Conservation (phyloP, 2,888 invertebrate genomes). For the Scaptomyza caliginosa region DNA sequence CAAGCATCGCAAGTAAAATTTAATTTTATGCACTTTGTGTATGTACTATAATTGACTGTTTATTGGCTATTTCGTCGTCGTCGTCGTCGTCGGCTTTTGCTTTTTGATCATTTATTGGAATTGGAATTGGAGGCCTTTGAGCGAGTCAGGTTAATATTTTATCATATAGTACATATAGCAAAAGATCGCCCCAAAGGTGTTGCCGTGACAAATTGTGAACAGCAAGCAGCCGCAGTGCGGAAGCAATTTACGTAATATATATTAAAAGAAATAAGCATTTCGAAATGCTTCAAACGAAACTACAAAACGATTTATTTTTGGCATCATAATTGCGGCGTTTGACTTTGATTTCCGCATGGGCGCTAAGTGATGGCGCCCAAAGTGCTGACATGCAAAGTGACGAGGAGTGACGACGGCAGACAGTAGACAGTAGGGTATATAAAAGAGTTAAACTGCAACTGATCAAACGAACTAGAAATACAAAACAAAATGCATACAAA, state of each 20-base stretch:
- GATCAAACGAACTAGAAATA: conserved; percentile 4
- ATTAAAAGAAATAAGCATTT: conserved; percentile 44
- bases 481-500: not conserved
- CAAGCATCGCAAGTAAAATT: conserved; percentile 56
- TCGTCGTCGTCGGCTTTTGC: conserved; percentile 56
- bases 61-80: conserved; percentile 64
- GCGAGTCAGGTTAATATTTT: conserved; percentile 56
- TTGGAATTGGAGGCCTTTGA: not conserved
- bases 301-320: conserved; percentile 36
- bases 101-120: conserved; percentile 72
- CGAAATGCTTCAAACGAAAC: conserved; percentile 4
- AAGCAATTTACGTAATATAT: conserved; percentile 66
- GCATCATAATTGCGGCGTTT: conserved; percentile 70
- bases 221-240: conserved; percentile 55
- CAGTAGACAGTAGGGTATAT: not conserved
- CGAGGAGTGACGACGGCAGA: conserved; percentile 27
- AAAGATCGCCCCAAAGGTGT: conserved; percentile 52
- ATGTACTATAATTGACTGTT: conserved; percentile 70
- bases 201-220: conserved; percentile 72
- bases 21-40: conserved; percentile 70
- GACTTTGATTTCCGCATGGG: conserved; percentile 77
- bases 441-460: not conserved
- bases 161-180: conserved; percentile 39
- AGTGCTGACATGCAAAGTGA: conserved; percentile 53
- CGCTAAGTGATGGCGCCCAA: conserved; percentile 53